phyloP scores from a whole-genome alignment of 2,888 invertebrate genomes.

The Acrobasis suavella region DNA sequence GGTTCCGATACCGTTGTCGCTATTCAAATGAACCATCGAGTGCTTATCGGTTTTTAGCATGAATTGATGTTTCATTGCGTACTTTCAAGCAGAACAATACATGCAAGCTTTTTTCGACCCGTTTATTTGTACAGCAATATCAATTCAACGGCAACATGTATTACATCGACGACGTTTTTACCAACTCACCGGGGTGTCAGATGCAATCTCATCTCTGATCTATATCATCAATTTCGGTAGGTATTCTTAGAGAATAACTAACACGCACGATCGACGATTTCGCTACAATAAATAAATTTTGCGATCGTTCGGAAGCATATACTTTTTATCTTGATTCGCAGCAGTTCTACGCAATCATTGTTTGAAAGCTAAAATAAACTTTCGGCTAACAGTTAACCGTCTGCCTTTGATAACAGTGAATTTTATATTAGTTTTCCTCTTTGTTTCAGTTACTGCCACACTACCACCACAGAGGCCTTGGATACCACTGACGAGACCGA shows the following conservation, averaged over 20 bases:
- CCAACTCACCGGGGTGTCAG: slow-evolving; percentile 16
- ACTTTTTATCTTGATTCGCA: slow-evolving; percentile 35
- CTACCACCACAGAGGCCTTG: slow-evolving; percentile 97
- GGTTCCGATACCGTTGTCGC: slow-evolving; percentile 52
- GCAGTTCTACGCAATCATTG: slow-evolving; percentile 1
- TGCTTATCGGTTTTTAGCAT: slow-evolving; percentile 44
- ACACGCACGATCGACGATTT: slow-evolving; percentile 45
- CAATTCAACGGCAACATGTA: slow-evolving; percentile 39
- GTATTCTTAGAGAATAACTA: slow-evolving; percentile 29
- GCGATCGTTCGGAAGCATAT: slow-evolving; percentile 36
- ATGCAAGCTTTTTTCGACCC: slow-evolving; percentile 41
- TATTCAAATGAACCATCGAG: slow-evolving; percentile 34
- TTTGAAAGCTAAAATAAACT: slow-evolving; percentile 8
- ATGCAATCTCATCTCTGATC: slow-evolving; percentile 6
- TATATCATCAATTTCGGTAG: slow-evolving; percentile 13
- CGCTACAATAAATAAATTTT: slow-evolving; percentile 40
- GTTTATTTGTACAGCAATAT: slow-evolving; percentile 45
- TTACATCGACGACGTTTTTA: slow-evolving; percentile 25
- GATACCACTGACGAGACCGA: slow-evolving; percentile 95
- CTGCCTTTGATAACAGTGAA: neutral
- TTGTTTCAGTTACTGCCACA: slow-evolving; percentile 92
- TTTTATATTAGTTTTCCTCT: slow-evolving; percentile 43
- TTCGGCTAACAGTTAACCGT: slow-evolving; percentile 1
- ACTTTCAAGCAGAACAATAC: slow-evolving; percentile 47
- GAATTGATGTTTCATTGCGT: slow-evolving; percentile 47